phyloP scores from a whole-genome alignment of 2,888 invertebrate genomes.

The Lysandra bellargus region DNA sequence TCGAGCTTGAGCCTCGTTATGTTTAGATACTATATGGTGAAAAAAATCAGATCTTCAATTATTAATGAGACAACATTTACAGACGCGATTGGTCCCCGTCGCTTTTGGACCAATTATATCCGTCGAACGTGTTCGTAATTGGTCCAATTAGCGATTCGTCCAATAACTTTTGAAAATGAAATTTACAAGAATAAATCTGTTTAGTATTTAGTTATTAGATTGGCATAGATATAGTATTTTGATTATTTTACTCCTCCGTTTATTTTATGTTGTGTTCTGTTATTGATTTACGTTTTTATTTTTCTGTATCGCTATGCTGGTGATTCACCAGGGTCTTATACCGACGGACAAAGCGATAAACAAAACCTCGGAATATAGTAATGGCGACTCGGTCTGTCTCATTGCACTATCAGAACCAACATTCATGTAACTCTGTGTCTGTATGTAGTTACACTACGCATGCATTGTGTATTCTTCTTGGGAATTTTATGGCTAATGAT shows the following conservation, averaged over 20 bases:
- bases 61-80: neutral
- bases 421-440: conserved; percentile 64
- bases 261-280: conserved; percentile 55
- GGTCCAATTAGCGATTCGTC: conserved; percentile 5
- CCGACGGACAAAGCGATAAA: conserved; percentile 78
- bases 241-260: conserved; percentile 57
- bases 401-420: conserved; percentile 64
- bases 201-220: conserved; percentile 57
- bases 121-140: conserved; percentile 14
- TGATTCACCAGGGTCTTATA: conserved; percentile 74
- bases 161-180: neutral
- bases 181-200: conserved; percentile 68
- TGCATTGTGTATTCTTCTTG: conserved; percentile 61
- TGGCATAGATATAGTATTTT: conserved; percentile 68
- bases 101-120: neutral
- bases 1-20: neutral
- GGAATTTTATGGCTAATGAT: conserved; percentile 43
- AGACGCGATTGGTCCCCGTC: neutral
- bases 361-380: conserved; percentile 74
- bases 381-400: conserved; percentile 78
- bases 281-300: conserved; percentile 66
- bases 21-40: neutral
- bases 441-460: conserved; percentile 68
- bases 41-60: neutral
- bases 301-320: conserved; percentile 64